Conservation (phyloP, 2,888 invertebrate genomes). For the Pardosa pseudoannulata region DNA sequence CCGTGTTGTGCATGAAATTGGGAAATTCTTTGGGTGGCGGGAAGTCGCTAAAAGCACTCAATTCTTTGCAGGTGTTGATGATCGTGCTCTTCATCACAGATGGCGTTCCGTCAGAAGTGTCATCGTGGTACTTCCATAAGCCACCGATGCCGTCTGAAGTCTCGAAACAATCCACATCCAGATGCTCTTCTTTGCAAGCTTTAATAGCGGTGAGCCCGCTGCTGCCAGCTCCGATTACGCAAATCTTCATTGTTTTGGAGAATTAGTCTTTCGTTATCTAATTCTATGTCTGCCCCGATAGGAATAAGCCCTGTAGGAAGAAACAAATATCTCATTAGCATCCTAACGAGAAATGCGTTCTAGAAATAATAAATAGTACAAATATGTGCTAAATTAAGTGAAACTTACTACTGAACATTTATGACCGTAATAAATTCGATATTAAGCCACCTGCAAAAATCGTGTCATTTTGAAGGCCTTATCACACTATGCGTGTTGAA, state of each 20-base stretch:
- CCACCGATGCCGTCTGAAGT: slow-evolving; percentile 76
- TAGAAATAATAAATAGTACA: too few species aligned
- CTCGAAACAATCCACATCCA: slow-evolving; percentile 77
- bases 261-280: too few species aligned
- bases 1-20: slow-evolving; percentile 78
- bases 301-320: too few species aligned
- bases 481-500: too few species aligned
- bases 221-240: slow-evolving; percentile 78
- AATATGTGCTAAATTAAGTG: too few species aligned
- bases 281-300: too few species aligned
- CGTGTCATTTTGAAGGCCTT: too few species aligned
- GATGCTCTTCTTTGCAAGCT: slow-evolving; percentile 76
- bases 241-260: slow-evolving; percentile 12
- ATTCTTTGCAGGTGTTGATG: slow-evolving; percentile 78
- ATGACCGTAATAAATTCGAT: too few species aligned
- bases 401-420: too few species aligned
- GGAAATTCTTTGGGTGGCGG: slow-evolving; percentile 78
- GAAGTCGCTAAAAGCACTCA: slow-evolving; percentile 78
- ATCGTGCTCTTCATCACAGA: slow-evolving; percentile 77
- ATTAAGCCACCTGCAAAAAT: too few species aligned
- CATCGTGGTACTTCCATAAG: slow-evolving; percentile 75
- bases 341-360: too few species aligned
- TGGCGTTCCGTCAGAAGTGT: slow-evolving; percentile 72
- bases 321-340: too few species aligned
- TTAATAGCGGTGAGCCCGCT: slow-evolving; percentile 78